Base-by-base conservation (phyloP, 2,797 vertebrate species). In the Danio aesculapii region DNA sequence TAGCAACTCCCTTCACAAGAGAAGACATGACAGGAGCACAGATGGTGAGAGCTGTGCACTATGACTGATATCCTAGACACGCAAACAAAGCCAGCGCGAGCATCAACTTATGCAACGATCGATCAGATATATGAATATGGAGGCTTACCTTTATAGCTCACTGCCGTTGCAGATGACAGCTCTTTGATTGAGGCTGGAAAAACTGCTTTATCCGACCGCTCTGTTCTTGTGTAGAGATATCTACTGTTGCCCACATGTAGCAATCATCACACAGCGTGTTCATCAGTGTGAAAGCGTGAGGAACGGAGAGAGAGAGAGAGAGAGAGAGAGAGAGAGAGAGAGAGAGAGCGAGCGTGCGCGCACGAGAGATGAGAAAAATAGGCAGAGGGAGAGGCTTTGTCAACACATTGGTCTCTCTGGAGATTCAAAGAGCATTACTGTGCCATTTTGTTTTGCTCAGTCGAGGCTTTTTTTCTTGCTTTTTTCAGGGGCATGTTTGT, bases 131-230 rank as follows among this genome's bases (percentile, higher is more conserved):
- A 91, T 89, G 14, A 92, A 92, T 90, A 91, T 88, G 85, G 83
- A 90, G 89, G 77, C 89, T 92, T 94, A 94, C 93, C 94, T 94
- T 92, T 78, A 85, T 84, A 83, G 78, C 85, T 85, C 84, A 82
- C 79, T 81, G 89, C 76, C 85, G 80, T 77, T 66, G 62, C 52
- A 71, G 57, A 66, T 71, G 69, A 57, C 43, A 73, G 76, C 57
- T 84, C 62, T 70, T 64, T 72, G 77, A 58, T 72, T 77, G 41
- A 16, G 57, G 79, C 75, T 83, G 82, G 76, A 81, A 55, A 61
- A 5, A 43, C 58, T 19, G 49, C 50, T 58, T 77, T 77, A 68
- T 72, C 74, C 77, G 41, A 81, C 21, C 50, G 79, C 66, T 71
- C 44, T 77, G 67, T 88, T 89, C 82, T 70, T 84, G 83, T 85